Evolutionary conservation across 1,140 invertebrate species (phyloP).

Genomic region (Sitobion miscanthi): DNA sequence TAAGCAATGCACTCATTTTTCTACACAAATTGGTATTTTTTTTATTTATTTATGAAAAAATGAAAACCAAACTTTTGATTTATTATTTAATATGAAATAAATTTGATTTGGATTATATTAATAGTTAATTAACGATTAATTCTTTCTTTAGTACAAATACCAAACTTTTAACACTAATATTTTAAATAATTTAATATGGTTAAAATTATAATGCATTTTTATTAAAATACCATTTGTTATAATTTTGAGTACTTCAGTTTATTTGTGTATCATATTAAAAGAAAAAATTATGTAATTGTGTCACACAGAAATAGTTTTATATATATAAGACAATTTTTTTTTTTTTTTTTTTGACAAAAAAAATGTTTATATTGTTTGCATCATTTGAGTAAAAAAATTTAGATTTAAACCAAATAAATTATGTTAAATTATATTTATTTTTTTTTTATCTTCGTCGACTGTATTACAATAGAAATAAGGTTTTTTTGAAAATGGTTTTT

Average conservation of each 20-base stretch:
- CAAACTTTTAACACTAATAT: constrained; percentile 31
- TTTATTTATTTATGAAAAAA: neutral
- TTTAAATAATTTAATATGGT: neutral
- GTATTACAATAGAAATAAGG: constrained; percentile 52
- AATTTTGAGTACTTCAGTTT: constrained; percentile 1
- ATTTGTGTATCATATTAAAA: neutral
- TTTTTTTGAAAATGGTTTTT: constrained; percentile 36
- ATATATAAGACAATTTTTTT: neutral
- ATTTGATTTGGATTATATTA: neutral
- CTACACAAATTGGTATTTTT: constrained; percentile 40
- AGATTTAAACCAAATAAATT: neutral
- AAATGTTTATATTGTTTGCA: neutral
- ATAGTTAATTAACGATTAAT: neutral
- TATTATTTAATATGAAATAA: neutral
- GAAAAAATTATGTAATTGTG: neutral
- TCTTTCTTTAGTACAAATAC: neutral
- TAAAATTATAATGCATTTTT: neutral
- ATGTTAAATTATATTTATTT: constrained; percentile 21
- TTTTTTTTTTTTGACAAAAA: neutral
- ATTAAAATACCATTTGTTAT: constrained; percentile 24
- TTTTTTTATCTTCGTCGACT: constrained; percentile 42
- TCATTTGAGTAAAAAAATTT: neutral
- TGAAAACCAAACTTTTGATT: neutral
- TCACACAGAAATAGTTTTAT: neutral
- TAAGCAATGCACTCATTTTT: constrained; percentile 39